Base-by-base conservation (phyloP, 2,888 invertebrate genomes). In the Allophyes oxyacanthae region DNA sequence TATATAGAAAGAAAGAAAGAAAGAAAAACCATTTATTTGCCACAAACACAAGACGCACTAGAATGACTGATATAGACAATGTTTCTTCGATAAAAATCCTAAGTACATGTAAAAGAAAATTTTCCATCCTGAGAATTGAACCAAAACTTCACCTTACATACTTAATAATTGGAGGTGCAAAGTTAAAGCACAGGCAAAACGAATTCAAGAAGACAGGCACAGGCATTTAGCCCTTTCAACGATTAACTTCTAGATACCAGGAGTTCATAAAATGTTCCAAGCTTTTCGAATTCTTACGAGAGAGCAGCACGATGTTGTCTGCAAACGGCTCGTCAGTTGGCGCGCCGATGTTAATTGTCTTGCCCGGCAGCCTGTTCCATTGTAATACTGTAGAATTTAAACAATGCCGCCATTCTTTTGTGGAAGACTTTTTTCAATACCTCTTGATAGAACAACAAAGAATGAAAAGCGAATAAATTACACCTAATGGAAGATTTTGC, bases 291-390 rank as follows among this genome's bases (percentile, higher is more conserved):
- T 70, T 70, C 70, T 70, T 70, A 59, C 52, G 43, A 15, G 44
- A 44, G 49, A 64, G 37, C 44, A 61, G 54, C 36, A 57, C 50
- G 49, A 40, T 64, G 55, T 62, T 69, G 64, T 66, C 64, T 57
- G 64, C 57, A 62, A 65, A 48, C 51, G 43, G 28, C 43, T 55
- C 64, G 64, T 62, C 65, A 65, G 63, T 62, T 65, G 51, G 53
- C 64, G 70, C 53, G 64, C 64, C 64, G 57, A 66, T 63, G 64
- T 57, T 66, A 66, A 66, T 66, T 63, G 56, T 66, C 63, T 68
- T 28, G 37, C 36, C 51, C 45, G 33, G 36, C 50, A 49, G 42
- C 37, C 61, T 42, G 33, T 43, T 30, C 43, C 49, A 64, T 54
- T 64, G 68, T 53, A 59, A 50, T 44, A 51, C 65, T 44, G 33